A percentile compares a stretch with the other conserved stretches of the same genome.
phyloP scores from a whole-genome alignment of 2,797 vertebrate genomes.

The Chrysocyon brachyurus region DNA sequence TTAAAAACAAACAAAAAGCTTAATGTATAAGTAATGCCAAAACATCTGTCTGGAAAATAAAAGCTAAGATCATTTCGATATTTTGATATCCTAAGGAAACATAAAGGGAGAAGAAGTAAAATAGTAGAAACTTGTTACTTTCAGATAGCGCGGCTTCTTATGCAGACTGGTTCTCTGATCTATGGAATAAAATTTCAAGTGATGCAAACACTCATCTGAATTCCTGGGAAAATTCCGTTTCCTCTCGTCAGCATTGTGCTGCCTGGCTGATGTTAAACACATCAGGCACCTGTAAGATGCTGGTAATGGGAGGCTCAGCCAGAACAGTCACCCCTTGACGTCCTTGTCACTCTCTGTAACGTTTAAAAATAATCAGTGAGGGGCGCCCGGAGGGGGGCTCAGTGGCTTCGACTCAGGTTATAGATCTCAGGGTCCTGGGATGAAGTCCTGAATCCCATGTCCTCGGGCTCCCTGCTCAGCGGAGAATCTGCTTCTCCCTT shows the following conservation, averaged over 20 bases:
- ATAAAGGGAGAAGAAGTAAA: not conserved
- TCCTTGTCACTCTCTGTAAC: not conserved
- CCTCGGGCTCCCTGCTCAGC: not conserved
- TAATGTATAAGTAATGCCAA: not conserved
- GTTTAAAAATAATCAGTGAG: not conserved
- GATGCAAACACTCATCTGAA: not conserved
- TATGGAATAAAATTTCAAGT: not conserved
- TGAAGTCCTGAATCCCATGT: not conserved
- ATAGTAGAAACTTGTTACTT: not conserved
- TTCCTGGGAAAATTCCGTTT: not conserved
- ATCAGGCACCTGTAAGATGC: not conserved
- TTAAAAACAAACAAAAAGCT: not conserved
- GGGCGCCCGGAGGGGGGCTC: not conserved
- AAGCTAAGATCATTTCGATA: not conserved
- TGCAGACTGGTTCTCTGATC: not conserved
- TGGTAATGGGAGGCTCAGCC: not conserved
- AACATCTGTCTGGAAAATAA: not conserved
- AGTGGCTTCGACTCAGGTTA: not conserved
- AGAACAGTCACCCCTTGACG: not conserved
- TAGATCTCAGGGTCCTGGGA: not conserved
- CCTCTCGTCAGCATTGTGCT: not conserved
- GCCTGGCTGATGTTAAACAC: not conserved
- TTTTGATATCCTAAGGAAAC: not conserved
- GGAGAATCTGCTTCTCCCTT: not conserved
- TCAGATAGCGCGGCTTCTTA: not conserved